Conservation (phyloP, 2,888 invertebrate species). For the Acleris laterana region DNA sequence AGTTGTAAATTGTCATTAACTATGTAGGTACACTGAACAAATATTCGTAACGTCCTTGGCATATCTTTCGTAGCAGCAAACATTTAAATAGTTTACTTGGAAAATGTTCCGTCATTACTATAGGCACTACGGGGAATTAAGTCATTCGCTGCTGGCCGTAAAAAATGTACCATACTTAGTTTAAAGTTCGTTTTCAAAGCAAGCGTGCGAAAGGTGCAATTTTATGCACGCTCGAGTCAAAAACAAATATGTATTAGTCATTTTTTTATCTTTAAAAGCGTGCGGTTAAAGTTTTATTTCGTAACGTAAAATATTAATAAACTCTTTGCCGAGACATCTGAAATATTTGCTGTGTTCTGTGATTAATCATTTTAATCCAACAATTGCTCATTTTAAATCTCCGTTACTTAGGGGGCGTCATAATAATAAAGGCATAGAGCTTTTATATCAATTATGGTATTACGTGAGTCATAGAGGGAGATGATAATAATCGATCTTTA, state of each 20-base stretch:
- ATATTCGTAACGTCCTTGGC: slow-evolving; percentile 33
- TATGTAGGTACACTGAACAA: slow-evolving; percentile 26
- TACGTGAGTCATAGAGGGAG: slow-evolving; percentile 73
- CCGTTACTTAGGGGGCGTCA: slow-evolving; percentile 55
- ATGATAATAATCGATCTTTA: slow-evolving; percentile 70
- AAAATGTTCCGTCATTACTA: slow-evolving; percentile 8
- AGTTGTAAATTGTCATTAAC: slow-evolving; percentile 36
- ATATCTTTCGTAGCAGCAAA: slow-evolving; percentile 21
- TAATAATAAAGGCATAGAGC: slow-evolving; percentile 66
- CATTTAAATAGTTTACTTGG: slow-evolving; percentile 5
- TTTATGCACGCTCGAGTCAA: slow-evolving; percentile 3
- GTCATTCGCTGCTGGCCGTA: neutral
- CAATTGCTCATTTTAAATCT: slow-evolving; percentile 73
- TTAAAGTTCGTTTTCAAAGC: neutral
- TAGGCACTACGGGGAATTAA: neutral
- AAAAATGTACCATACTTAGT: neutral
- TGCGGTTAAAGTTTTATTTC: slow-evolving; percentile 34
- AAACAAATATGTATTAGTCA: slow-evolving; percentile 15
- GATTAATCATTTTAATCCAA: slow-evolving; percentile 74
- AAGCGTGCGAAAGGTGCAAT: neutral
- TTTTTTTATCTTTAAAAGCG: slow-evolving; percentile 14
- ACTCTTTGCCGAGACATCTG: slow-evolving; percentile 49
- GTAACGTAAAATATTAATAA: slow-evolving; percentile 47
- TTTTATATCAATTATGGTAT: slow-evolving; percentile 79
- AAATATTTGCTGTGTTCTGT: slow-evolving; percentile 48